These are phyloP conservation scores for Amazonetta brasiliensis DNA, from an alignment of 2,797 vertebrate species.

Conservation along the genomic window DNA sequence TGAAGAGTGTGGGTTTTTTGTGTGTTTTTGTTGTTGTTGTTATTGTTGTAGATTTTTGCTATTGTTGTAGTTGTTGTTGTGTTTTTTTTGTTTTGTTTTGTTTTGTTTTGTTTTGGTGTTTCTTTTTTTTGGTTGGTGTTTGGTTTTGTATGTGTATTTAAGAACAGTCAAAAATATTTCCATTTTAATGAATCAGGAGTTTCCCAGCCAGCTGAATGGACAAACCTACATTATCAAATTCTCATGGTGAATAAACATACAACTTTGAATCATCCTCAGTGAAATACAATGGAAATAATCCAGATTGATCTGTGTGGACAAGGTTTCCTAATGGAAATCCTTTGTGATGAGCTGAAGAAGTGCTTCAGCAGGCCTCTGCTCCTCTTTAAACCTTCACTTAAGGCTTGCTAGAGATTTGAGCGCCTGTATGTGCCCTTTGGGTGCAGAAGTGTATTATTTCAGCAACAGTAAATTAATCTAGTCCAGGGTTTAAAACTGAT, in stretches of 20 bases:
- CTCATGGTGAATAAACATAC: neutral
- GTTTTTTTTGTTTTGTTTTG: no score
- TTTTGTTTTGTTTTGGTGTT: neutral
- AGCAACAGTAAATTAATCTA: neutral
- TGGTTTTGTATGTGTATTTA: neutral
- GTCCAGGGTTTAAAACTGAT: neutral
- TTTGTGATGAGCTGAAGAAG: neutral
- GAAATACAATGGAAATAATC: neutral
- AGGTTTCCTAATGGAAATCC: neutral
- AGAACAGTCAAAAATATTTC: neutral
- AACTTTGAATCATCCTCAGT: neutral
- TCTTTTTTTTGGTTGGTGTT: neutral
- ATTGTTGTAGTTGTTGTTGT: neutral
- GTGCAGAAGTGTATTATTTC: neutral
- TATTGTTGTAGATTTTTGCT: neutral
- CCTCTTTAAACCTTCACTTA: neutral
- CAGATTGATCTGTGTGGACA: neutral
- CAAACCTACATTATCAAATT: neutral
- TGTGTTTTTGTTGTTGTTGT: neutral
- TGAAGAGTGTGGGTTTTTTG: neutral
- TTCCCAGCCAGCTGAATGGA: neutral
- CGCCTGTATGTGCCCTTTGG: neutral
- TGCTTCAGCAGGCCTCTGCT: neutral
- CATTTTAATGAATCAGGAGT: constrained; percentile 10
- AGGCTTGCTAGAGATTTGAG: neutral